Evolutionary conservation across 2,888 invertebrate species (phyloP).

Genomic region (Agonum fuliginosum): DNA sequence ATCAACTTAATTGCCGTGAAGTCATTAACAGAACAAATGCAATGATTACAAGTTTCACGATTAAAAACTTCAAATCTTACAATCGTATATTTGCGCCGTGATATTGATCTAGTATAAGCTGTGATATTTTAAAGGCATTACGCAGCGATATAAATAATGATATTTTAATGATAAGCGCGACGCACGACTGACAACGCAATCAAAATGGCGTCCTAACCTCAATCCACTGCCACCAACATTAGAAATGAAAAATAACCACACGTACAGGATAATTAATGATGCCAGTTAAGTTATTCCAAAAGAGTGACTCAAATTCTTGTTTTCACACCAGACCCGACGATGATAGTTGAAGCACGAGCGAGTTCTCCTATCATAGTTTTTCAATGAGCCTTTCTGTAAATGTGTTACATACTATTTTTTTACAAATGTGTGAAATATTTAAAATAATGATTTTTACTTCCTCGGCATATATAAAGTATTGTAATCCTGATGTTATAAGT

Average conservation of each 20-base stretch:
- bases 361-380: no score
- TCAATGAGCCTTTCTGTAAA: no score
- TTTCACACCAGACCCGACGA: no score
- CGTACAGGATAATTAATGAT: slow-evolving; percentile 41
- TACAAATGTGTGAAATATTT: no score
- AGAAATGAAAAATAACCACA: slow-evolving; percentile 48
- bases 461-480: no score
- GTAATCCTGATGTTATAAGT: no score
- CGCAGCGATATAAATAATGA: slow-evolving; percentile 41
- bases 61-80: slow-evolving; percentile 24
- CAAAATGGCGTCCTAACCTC: slow-evolving; percentile 41
- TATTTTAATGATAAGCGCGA: slow-evolving; percentile 41
- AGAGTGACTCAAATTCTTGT: neutral
- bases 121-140: slow-evolving; percentile 35
- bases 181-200: slow-evolving; percentile 33
- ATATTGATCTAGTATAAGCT: slow-evolving; percentile 5
- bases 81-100: neutral
- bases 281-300: slow-evolving; percentile 16
- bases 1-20: slow-evolving; percentile 50
- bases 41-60: slow-evolving; percentile 14
- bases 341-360: no score
- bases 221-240: slow-evolving; percentile 5
- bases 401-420: no score
- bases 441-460: no score
- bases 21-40: slow-evolving; percentile 39